Evolutionary conservation across 2,113 vertebrate species (phyloP), one percentile per base, ranked within the genome.

Genomic region (Melospiza melodia): DNA sequence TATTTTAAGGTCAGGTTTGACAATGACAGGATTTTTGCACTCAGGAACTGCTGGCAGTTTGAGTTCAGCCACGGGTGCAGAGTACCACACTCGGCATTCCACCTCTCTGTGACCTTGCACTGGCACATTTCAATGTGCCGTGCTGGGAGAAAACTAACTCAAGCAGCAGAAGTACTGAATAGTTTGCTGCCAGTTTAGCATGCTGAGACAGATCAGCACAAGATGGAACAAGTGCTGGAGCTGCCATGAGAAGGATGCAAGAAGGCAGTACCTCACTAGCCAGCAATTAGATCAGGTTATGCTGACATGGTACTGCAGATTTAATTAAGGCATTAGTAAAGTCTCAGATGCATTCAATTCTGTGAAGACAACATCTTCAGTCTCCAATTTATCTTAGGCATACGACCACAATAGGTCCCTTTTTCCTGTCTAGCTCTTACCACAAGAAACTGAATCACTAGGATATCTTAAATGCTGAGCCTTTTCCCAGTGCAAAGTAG

Each of bases 221-320:
- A 87, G 92, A 82, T 61, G 2, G 9, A 78, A 80, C 84, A 91
- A 94, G 87, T 49, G 41, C 69, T 51, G 66, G 52, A 90, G 57
- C 61, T 89, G 77, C 91, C 49, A 4, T 63, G 37, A 87, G 73
- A 71, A 92, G 61, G 84, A 57, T 72, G 49, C 5, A 58, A 85
- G 82, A 72, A 93, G 58, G 84, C 77, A 77, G 61, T 37, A 75
- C 71, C 69, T 89, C 69, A 28, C 52, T 43, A 93, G 75, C 52
- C 89, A 89, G 84, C 87, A 91, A 82, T 82, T 91, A 91, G 69
- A 75, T 57, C 69, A n/a, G 71, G 74, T 87, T 82, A 79, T 91
- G 78, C 78, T 84, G 84, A 89, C 66, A 25, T 12, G 44, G 71
- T 68, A 78, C 44, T 54, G 54, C 27, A 79, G 74, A 66, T 87